Evolutionary conservation across 2,113 vertebrate genomes (phyloP).

Genomic region (Benitochromis conjunctus): DNA sequence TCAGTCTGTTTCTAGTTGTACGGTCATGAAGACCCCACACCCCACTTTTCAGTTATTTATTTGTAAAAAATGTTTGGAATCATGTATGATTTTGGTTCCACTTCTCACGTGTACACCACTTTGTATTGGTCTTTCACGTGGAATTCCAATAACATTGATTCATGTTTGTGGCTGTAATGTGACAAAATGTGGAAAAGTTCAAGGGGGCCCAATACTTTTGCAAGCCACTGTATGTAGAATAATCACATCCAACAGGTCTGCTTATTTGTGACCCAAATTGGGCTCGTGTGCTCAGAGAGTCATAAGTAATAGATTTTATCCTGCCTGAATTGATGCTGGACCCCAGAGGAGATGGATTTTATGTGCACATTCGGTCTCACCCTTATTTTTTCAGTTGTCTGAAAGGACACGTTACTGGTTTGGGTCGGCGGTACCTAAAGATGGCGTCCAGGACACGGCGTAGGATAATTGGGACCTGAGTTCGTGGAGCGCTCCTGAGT

Average conservation of each 20-base stretch:
- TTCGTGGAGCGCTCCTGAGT: background rate
- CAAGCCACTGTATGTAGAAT: too few relatives aligned
- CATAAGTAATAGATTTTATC: rapidly evolving
- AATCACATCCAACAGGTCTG: background rate
- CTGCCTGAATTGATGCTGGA: background rate
- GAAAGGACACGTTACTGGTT: background rate
- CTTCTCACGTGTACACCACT: too few relatives aligned
- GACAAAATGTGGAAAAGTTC: too few relatives aligned
- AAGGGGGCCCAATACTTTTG: too few relatives aligned
- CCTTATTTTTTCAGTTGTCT: background rate
- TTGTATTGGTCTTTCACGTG: too few relatives aligned
- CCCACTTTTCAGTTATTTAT: too few relatives aligned
- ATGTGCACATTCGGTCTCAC: background rate
- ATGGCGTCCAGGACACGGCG: background rate
- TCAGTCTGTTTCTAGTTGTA: background rate
- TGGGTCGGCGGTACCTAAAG: background rate
- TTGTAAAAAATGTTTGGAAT: too few relatives aligned
- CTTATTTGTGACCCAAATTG: background rate
- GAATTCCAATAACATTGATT: too few relatives aligned
- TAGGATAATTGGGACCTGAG: background rate
- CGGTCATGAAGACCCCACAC: too few relatives aligned
- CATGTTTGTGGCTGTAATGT: too few relatives aligned
- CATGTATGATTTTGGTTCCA: too few relatives aligned
- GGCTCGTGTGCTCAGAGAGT: background rate
- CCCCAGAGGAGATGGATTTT: background rate